phyloP scores from a whole-genome alignment of 2,113 vertebrate genomes.

The Plecturocebus donacophilus region DNA sequence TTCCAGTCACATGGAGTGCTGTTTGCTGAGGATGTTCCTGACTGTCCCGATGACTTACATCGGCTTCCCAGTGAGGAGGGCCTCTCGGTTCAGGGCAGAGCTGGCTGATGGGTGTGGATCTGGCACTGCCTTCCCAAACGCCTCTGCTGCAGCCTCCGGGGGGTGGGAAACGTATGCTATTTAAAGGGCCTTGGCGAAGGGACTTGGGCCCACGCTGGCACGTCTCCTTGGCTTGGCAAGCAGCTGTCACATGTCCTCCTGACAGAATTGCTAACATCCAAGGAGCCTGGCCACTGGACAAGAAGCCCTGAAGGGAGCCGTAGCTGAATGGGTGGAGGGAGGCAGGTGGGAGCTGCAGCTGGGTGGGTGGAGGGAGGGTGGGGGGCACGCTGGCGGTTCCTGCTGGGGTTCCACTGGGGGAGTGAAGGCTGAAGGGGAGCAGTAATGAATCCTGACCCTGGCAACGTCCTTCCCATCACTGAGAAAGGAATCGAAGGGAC shows the following conservation, averaged over 20 bases:
- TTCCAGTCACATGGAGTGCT: background rate
- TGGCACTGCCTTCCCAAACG: background rate
- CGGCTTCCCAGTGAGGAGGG: background rate
- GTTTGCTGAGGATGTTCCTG: background rate
- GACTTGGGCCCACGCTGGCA: background rate
- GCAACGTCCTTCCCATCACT: background rate
- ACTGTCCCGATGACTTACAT: background rate
- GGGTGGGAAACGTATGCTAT: background rate
- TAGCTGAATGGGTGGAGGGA: background rate
- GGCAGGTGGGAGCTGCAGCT: background rate
- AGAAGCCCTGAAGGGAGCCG: background rate
- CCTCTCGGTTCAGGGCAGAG: background rate
- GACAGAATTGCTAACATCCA: background rate
- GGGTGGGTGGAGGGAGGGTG: background rate
- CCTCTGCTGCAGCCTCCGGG: rapidly evolving
- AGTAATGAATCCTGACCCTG: background rate
- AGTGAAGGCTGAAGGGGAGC: background rate
- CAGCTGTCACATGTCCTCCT: background rate
- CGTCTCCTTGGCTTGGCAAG: background rate
- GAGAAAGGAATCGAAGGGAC: background rate
- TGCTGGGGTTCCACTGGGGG: rapidly evolving
- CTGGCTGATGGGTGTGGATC: background rate
- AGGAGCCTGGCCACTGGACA: background rate
- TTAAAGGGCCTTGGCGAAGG: background rate
- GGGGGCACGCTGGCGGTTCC: background rate